Percentiles rank a stretch among this genome's conserved stretches.
These are phyloP conservation scores for Strix uralensis DNA, from an alignment of 2,113 vertebrate species.

Conservation along the genomic window DNA sequence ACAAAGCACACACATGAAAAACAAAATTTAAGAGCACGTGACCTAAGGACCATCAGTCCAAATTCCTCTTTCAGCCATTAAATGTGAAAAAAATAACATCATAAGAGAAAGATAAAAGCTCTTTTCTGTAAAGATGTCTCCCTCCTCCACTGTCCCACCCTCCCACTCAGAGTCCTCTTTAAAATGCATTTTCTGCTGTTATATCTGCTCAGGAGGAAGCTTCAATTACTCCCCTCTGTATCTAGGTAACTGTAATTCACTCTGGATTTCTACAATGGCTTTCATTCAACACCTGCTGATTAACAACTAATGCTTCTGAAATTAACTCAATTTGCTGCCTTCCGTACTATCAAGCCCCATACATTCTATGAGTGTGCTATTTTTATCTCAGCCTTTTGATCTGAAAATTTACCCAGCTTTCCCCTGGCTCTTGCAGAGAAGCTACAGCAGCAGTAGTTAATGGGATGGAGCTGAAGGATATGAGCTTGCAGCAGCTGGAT, in stretches of 20 bases:
- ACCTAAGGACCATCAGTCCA: not conserved
- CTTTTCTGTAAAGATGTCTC: not conserved
- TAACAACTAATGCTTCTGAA: not conserved
- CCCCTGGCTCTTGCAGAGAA: slow-evolving; percentile 50
- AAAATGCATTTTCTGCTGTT: not conserved
- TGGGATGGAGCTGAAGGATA: slow-evolving; percentile 79
- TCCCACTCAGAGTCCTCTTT: not conserved
- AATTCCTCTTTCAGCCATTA: not conserved
- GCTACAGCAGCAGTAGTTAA: slow-evolving; percentile 79
- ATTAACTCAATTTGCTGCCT: not conserved
- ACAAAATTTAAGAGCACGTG: rapidly evolving
- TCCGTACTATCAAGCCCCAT: not conserved
- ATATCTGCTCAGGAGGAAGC: not conserved
- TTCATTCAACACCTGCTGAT: not conserved
- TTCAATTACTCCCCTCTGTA: not conserved
- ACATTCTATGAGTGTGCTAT: rapidly evolving
- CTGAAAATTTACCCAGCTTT: not conserved
- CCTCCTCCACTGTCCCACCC: not conserved
- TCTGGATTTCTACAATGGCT: not conserved
- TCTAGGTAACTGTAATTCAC: not conserved
- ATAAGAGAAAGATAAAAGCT: not conserved
- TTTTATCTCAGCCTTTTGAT: not conserved
- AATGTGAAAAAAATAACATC: not conserved
- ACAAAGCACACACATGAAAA: not conserved
- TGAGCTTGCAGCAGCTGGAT: slow-evolving; percentile 73